Percentiles rank a stretch among this genome's conserved stretches.
Conservation (phyloP, 1,140 invertebrate genomes). For the Hesperophylax magnus region DNA sequence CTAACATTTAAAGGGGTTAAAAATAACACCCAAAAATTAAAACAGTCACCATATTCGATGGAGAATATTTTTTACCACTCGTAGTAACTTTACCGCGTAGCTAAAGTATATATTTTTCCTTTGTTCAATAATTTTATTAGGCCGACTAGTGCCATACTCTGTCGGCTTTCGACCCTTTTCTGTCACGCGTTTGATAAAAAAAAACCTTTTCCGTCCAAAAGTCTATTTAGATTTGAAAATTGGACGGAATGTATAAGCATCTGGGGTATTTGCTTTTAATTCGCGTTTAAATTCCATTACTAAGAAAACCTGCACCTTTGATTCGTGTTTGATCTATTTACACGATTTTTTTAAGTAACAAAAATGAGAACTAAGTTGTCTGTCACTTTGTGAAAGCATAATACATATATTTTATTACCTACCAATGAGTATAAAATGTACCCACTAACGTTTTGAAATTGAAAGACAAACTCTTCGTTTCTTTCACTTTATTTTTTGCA, state of each 20-base stretch:
- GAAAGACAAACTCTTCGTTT: too few relatives aligned
- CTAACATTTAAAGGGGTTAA: background rate
- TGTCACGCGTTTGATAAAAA: conserved; percentile 30
- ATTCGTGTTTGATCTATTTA: too few relatives aligned
- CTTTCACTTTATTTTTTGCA: too few relatives aligned
- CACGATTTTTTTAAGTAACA: too few relatives aligned
- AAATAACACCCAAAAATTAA: background rate
- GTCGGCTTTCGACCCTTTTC: conserved; percentile 34
- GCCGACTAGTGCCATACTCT: conserved; percentile 25
- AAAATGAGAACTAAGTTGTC: too few relatives aligned
- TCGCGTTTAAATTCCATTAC: background rate
- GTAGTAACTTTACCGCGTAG: background rate
- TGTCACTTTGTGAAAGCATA: too few relatives aligned
- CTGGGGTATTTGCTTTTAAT: background rate
- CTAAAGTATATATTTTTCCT: conserved; percentile 21
- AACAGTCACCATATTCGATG: background rate
- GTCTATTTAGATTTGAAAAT: conserved; percentile 28
- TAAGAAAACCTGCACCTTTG: too few relatives aligned
- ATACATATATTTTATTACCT: too few relatives aligned
- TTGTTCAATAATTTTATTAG: conserved; percentile 40
- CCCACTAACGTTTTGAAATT: too few relatives aligned
- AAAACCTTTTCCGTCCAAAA: conserved; percentile 24
- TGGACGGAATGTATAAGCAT: conserved; percentile 8
- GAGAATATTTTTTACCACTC: background rate
- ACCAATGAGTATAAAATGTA: too few relatives aligned